These are phyloP conservation scores for Drosophila trichaetosa DNA, from an alignment of 2,888 invertebrate genomes.

Conservation along the genomic window DNA sequence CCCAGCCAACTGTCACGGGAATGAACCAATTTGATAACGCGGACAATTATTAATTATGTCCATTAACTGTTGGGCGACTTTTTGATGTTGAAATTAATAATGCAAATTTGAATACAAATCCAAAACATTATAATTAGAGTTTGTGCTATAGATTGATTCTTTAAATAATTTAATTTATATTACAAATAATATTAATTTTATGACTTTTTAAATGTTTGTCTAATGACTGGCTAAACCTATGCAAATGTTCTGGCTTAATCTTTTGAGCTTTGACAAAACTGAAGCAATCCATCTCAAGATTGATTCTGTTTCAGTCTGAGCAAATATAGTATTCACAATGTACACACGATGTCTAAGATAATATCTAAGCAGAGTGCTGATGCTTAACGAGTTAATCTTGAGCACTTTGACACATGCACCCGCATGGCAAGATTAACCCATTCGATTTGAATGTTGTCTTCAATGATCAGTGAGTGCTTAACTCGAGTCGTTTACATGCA, in stretches of 20 bases:
- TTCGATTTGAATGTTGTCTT: background rate
- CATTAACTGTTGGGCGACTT: background rate
- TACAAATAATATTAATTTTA: too few species aligned
- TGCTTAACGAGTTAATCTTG: conserved; percentile 4
- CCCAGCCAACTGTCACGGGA: conserved; percentile 3
- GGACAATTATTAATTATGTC: conserved; percentile 23
- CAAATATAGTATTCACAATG: background rate
- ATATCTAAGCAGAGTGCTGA: background rate
- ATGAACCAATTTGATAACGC: conserved; percentile 20
- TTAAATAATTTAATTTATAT: background rate
- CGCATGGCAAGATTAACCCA: conserved; percentile 37
- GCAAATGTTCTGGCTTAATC: background rate
- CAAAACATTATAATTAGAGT: background rate
- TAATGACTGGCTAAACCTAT: background rate
- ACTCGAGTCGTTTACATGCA: conserved; percentile 39
- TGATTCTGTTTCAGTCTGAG: background rate
- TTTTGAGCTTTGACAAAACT: background rate
- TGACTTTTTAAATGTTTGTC: background rate
- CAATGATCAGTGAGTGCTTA: conserved; percentile 44
- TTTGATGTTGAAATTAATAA: background rate
- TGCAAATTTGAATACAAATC: background rate
- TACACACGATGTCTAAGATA: background rate
- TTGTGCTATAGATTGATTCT: background rate
- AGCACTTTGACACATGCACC: conserved; percentile 53
- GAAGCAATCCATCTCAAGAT: background rate